Conservation (phyloP, 37 sponge, comb jelly and placozoan genomes). For the Cladorhizidae sp. region DNA sequence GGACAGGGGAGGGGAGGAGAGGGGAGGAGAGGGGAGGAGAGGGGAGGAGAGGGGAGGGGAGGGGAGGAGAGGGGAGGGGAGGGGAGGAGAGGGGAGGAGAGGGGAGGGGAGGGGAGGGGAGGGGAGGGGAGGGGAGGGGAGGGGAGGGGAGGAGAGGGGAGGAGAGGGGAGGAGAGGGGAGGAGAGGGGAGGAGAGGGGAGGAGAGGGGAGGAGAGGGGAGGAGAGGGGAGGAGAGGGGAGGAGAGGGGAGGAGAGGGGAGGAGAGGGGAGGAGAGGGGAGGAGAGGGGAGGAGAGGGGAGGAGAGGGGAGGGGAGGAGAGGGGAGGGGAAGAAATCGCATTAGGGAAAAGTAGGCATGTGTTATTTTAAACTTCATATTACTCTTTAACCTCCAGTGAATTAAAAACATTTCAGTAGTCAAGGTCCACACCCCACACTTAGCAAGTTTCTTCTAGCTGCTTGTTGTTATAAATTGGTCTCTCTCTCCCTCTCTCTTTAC, state of each 20-base stretch:
- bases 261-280: background rate
- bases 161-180: background rate
- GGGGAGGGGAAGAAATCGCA: background rate
- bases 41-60: no score
- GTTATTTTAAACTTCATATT: background rate
- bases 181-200: background rate
- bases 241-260: slow-evolving; percentile 5
- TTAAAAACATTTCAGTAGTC: background rate
- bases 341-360: no score
- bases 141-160: no score
- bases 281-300: background rate
- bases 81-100: no score
- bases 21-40: no score
- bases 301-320: background rate
- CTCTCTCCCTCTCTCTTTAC: background rate
- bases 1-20: no score
- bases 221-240: background rate
- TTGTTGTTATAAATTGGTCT: background rate
- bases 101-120: no score
- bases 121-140: no score
- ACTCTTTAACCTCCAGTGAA: background rate
- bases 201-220: background rate
- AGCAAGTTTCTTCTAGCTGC: background rate
- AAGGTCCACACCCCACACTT: background rate
- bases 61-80: no score